phyloP scores from a whole-genome alignment of 2,113 vertebrate species.

The Chaetops frenatus region DNA sequence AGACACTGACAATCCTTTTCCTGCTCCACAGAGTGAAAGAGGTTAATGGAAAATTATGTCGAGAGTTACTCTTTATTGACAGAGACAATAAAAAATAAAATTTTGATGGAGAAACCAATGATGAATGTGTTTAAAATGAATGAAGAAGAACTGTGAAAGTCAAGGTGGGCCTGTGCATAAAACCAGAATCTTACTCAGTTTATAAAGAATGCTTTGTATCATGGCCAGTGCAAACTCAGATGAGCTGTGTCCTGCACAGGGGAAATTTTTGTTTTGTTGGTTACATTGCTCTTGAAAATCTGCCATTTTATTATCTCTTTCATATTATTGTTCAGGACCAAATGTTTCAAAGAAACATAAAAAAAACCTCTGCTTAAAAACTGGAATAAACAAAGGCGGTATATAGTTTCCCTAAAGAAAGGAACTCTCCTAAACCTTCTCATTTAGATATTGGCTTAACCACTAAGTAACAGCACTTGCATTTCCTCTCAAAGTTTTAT shows the following conservation, averaged over 20 bases:
- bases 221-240: not conserved
- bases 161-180: not conserved
- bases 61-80: not conserved
- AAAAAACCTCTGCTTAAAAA: not conserved
- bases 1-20: not conserved
- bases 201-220: not conserved
- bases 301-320: not conserved
- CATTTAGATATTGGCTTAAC: not conserved
- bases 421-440: not conserved
- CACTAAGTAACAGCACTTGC: not conserved
- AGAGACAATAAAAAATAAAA: not conserved
- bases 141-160: not conserved
- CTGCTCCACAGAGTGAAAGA: not conserved
- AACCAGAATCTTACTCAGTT: not conserved
- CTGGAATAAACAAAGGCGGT: not conserved
- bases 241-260: accelerated
- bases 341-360: not conserved
- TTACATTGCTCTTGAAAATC: not conserved
- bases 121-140: not conserved
- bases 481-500: not conserved
- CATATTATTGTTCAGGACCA: not conserved
- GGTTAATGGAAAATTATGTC: not conserved
- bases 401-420: not conserved
- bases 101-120: not conserved
- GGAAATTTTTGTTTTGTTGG: not conserved